Base-by-base conservation (phyloP, 2,797 vertebrate species). In the Holocentrus rufus region DNA sequence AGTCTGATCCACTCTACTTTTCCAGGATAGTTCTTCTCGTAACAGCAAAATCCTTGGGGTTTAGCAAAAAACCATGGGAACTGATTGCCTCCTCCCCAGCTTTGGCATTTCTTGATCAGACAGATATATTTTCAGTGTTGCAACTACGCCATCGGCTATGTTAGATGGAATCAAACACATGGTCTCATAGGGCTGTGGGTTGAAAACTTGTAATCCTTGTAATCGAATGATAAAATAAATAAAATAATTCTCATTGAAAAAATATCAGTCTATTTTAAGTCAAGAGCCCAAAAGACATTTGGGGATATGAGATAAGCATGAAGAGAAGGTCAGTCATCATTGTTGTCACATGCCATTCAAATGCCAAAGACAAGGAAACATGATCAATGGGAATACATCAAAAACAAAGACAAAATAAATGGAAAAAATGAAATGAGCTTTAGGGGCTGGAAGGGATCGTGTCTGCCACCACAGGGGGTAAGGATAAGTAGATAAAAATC, bases 261-360 rank as follows among this genome's bases (percentile, higher is more conserved):
- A 20, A 20, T 50, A 14, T 15, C 15, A 60, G 64, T 67, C 17
- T 66, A 65, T 54, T 30, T 47, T 50, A 7, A 50, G 9, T 42
- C 14, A 30, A 54, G 65, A 63, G 25, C 18, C 47, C 47, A 25
- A 80, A 65, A 80, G 22, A 76, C 61, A 68, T 78, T 59, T 50
- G 31, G 47, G 58, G 20, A 27, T 62, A 62, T 27, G 50, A 79
- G 65, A 72, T 60, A 74, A 72, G 81, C 58, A 81, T 76, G 59
- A 47, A 47, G 74, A 76, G 27, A 77, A 69, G 55, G 65, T 82
- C 30, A 61, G 60, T 56, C 30, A 10, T 73, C 74, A 84, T 77
- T 82, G 67, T 31, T 65, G 68, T 69, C 53, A 77, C 83, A 81
- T 83, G 83, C 84, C 2, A 5, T n/a, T 65, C 52, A 69, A 69